Percentiles rank a stretch among this genome's conserved stretches.
phyloP scores from a whole-genome alignment of 2,888 invertebrate species.

The Hedya salicella region DNA sequence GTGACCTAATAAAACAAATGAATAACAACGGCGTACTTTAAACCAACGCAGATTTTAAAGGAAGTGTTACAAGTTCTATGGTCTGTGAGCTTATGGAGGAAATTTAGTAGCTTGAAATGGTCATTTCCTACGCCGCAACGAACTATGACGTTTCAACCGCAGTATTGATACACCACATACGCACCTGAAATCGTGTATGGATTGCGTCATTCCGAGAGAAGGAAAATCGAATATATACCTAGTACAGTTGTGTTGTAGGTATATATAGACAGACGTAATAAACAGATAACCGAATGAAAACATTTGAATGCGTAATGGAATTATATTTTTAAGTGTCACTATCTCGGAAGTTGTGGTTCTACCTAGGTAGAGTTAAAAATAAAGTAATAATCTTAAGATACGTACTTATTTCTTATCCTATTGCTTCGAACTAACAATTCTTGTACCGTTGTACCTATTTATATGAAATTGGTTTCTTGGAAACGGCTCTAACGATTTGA shows the following conservation, averaged over 20 bases:
- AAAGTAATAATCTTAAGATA: too few relatives aligned
- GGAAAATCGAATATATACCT: conserved; percentile 6
- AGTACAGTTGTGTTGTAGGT: not conserved
- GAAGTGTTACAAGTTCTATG: conserved; percentile 1
- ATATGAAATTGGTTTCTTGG: too few relatives aligned
- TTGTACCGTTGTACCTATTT: too few relatives aligned
- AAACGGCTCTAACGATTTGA: too few relatives aligned
- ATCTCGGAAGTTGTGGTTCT: too few relatives aligned
- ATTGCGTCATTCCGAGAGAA: conserved; percentile 12
- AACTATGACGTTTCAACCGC: conserved; percentile 18
- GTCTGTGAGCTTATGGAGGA: conserved; percentile 8
- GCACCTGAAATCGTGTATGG: not conserved
- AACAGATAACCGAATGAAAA: conserved; percentile 3
- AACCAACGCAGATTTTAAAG: conserved; percentile 7
- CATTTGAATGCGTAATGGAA: conserved; percentile 16
- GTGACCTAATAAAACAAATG: conserved; percentile 14
- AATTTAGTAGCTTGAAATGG: not conserved
- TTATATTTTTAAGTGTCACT: conserved; percentile 1
- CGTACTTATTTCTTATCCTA: too few relatives aligned
- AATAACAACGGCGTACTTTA: conserved; percentile 16
- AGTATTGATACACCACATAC: not conserved
- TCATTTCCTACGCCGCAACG: not conserved
- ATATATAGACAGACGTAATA: not conserved
- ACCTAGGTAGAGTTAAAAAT: too few relatives aligned
- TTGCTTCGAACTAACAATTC: too few relatives aligned